phyloP scores from a whole-genome alignment of 2,113 vertebrate genomes.

The Heterotis niloticus region DNA sequence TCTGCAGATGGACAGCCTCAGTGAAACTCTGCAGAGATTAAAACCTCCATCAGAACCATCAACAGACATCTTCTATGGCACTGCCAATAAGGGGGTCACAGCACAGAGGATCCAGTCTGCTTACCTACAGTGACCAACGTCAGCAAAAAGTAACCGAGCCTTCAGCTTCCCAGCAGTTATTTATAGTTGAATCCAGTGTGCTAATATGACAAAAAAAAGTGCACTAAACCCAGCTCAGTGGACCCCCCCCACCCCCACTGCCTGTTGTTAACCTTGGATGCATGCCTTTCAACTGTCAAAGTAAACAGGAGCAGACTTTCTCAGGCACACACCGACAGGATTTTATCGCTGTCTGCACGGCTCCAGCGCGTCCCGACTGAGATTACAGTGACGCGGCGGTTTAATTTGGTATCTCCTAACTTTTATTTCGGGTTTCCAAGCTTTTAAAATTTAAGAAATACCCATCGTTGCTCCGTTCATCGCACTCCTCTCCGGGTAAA shows the following conservation, averaged over 20 bases:
- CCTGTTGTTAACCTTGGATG: no score
- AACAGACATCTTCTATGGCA: neutral
- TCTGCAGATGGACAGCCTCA: slow-evolving; percentile 16
- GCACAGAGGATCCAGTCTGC: neutral
- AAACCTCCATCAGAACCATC: neutral
- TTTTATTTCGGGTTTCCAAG: neutral
- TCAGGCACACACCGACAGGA: neutral
- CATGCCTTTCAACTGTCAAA: no score
- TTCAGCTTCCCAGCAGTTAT: no score
- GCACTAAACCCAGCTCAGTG: no score
- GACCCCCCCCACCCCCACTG: no score
- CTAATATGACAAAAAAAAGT: no score
- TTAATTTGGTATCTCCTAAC: no score
- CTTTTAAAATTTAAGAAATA: neutral
- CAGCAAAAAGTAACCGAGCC: no score
- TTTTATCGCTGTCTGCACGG: neutral
- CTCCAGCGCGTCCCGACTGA: neutral
- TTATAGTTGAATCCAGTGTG: no score
- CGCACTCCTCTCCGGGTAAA: no score
- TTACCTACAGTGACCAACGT: no score
- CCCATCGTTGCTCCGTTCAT: neutral
- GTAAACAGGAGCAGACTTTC: no score
- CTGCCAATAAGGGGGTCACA: neutral
- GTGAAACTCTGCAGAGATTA: neutral
- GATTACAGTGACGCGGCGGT: neutral